A percentile compares a stretch with the other conserved stretches of the same genome.
phyloP scores from a whole-genome alignment of 1,140 invertebrate species.

The Drosophila sulfurigaster region DNA sequence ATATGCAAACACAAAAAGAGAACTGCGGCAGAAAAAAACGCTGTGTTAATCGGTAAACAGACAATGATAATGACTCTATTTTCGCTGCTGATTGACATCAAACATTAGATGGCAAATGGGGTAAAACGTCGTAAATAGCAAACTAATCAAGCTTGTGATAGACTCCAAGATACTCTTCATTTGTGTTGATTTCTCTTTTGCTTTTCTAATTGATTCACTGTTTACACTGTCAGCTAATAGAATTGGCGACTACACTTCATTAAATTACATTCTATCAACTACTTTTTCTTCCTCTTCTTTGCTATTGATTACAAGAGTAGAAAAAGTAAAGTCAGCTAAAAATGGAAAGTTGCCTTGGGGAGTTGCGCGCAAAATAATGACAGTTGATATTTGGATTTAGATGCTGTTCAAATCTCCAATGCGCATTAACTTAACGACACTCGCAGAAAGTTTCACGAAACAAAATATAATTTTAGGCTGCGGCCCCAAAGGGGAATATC shows the following conservation, averaged over 20 bases:
- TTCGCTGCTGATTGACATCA: conserved; percentile 60
- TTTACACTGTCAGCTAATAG: conserved; percentile 33
- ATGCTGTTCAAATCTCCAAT: conserved; percentile 33
- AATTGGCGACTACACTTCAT: conserved; percentile 37
- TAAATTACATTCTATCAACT: neutral
- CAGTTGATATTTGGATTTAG: conserved; percentile 23
- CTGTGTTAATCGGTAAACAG: conserved; percentile 45
- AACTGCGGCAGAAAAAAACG: conserved; percentile 17
- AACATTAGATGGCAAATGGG: conserved; percentile 33
- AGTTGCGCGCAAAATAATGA: conserved; percentile 23
- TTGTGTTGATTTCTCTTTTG: neutral
- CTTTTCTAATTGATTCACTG: neutral
- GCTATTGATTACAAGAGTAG: conserved; percentile 17
- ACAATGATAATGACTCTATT: conserved; percentile 62
- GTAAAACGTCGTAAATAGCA: neutral
- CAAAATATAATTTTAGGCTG: conserved; percentile 41
- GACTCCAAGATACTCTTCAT: neutral
- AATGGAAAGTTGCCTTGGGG: conserved; percentile 20
- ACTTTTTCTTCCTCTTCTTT: conserved; percentile 9
- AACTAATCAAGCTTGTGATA: neutral
- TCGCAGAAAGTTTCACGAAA: conserved; percentile 37
- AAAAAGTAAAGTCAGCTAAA: neutral
- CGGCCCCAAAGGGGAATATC: conserved; percentile 20
- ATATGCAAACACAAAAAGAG: conserved; percentile 68
- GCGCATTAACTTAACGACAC: conserved; percentile 53